A percentile compares a stretch with the other conserved stretches of the same genome.
Conservation (phyloP, 2,888 invertebrate genomes). For the Netelia fuscicornis region DNA sequence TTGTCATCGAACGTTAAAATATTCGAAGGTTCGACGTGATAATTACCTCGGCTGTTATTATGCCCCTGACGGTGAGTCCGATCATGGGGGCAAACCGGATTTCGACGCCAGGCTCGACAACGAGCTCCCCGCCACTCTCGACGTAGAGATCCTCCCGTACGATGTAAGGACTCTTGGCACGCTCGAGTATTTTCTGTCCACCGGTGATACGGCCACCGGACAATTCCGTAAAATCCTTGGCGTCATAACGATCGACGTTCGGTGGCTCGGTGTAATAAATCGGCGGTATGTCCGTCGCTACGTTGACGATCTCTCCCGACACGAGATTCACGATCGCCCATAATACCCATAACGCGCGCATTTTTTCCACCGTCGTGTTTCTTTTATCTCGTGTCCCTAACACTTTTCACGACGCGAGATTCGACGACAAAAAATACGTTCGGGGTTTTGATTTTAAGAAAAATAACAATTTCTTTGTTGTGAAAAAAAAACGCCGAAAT, state of each 20-base stretch:
- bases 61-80: constrained; percentile 96
- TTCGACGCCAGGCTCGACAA: constrained; percentile 96
- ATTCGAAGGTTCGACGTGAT: constrained; percentile 27
- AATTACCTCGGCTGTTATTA: constrained; percentile 95
- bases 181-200: constrained; percentile 86
- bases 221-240: constrained; percentile 86
- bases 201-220: constrained; percentile 88
- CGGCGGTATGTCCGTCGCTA: constrained; percentile 75
- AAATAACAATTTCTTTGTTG: neutral
- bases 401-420: neutral
- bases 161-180: constrained; percentile 90
- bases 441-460: neutral
- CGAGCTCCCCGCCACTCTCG: constrained; percentile 91
- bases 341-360: constrained; percentile 58
- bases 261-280: constrained; percentile 83
- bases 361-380: constrained; percentile 36
- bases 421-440: neutral
- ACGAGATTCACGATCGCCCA: constrained; percentile 57
- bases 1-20: neutral
- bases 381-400: neutral
- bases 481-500: neutral
- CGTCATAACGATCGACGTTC: constrained; percentile 70
- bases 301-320: constrained; percentile 68
- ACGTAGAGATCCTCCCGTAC: constrained; percentile 93
- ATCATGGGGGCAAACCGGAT: constrained; percentile 96